These are phyloP conservation scores for Microtus pennsylvanicus DNA, from an alignment of 2,113 vertebrate genomes.

Conservation along the genomic window DNA sequence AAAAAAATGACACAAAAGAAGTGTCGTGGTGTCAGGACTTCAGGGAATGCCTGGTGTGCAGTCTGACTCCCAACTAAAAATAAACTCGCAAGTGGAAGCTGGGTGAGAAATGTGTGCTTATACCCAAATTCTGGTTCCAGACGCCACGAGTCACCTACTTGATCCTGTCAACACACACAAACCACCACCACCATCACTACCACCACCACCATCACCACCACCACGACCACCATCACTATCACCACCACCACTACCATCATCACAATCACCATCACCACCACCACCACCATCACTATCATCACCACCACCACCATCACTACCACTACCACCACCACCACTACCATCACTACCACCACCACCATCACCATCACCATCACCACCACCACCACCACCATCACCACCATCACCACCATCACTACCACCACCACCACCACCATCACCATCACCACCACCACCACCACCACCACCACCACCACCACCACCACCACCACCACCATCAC, in stretches of 20 bases:
- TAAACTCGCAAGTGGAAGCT: not conserved
- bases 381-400: not conserved
- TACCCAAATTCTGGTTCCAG: not conserved
- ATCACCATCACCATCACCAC: no score
- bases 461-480: fast-evolving
- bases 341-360: no score
- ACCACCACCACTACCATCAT: no score
- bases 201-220: no score
- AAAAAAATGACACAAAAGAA: not conserved
- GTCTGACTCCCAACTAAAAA: not conserved
- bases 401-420: fast-evolving
- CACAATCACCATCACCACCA: not conserved
- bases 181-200: not conserved
- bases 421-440: no score
- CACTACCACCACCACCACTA: no score
- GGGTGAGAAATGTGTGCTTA: not conserved
- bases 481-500: fast-evolving
- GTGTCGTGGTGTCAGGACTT: not conserved
- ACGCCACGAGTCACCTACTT: not conserved
- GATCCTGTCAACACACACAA: not conserved
- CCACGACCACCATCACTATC: no score
- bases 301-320: fast-evolving
- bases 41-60: not conserved
- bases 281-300: fast-evolving
- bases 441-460: not conserved